Percentiles rank a stretch among this genome's conserved stretches.
These are phyloP conservation scores for Stomorhina lunata DNA, from an alignment of 2,888 invertebrate species.

Conservation along the genomic window DNA sequence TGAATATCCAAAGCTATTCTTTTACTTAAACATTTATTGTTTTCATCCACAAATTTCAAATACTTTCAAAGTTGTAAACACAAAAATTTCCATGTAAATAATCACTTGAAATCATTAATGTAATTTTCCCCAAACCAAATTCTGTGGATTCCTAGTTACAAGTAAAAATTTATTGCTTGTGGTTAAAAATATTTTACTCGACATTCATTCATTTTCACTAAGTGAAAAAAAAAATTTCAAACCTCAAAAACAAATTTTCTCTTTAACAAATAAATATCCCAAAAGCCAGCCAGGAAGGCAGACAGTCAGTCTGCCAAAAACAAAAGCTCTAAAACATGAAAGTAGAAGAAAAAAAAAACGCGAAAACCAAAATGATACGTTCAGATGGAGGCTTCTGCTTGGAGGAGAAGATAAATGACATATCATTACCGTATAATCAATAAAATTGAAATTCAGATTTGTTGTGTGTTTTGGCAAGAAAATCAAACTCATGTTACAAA, in stretches of 20 bases:
- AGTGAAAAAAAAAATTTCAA: neutral
- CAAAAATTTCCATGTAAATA: neutral
- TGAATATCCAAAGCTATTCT: too few relatives aligned
- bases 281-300: neutral
- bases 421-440: conserved; percentile 29
- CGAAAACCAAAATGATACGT: neutral
- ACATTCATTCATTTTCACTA: conserved; percentile 7
- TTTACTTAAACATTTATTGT: too few relatives aligned
- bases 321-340: neutral
- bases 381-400: neutral
- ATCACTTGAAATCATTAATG: conserved; percentile 15
- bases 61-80: neutral
- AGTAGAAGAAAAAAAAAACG: neutral
- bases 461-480: conserved; percentile 8
- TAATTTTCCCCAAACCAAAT: neutral
- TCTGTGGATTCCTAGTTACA: conserved; percentile 21
- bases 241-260: conserved; percentile 34
- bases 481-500: conserved; percentile 1
- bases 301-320: conserved; percentile 24
- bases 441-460: conserved; percentile 34
- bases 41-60: too few relatives aligned
- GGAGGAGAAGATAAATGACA: conserved; percentile 48
- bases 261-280: conserved; percentile 10
- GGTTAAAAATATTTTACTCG: conserved; percentile 26
- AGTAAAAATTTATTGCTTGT: conserved; percentile 47